Base-by-base conservation (phyloP, 2,797 vertebrate genomes). In the Tokudaia muenninki region DNA sequence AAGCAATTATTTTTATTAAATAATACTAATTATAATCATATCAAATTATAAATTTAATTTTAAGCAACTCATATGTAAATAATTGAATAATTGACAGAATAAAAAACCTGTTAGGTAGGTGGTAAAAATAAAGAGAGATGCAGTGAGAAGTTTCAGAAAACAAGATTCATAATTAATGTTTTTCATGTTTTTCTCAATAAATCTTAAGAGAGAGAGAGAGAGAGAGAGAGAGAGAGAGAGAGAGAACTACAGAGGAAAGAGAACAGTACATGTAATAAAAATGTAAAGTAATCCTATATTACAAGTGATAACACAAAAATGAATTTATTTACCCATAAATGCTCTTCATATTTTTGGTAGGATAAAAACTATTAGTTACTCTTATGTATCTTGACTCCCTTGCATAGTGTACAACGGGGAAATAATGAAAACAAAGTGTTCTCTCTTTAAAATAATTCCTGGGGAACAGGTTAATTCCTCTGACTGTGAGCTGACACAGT, bases 1-100 rank as follows among this genome's bases (percentile, higher is more conserved):
- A 31, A 91, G 1, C 6, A 63, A 70, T 7, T 57, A 70, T 50
- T 1, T 24, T 21, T 82, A 79, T 4, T 50, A 82, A 82, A 77
- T 47, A 93, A 72, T 52, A 95, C 12, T 78, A 88, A 75, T 72
- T 91, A 77, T 41, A 83, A 47, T 80, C 80, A 90, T 57, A 61
- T 3, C 1, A 0, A 3, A 44, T 89, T 81, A 74, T 34, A 67
- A 91, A 90, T 74, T 1, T 47, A 91, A n/a, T 52, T 59, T 87
- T 81, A 31, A 93, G 7, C 12, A 92, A 21, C 17, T 31, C 11
- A 2, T 50, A 47, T 59, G 2, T 52, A 74, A 89, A 74, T 44
- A 79, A 77, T 81, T 70, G 63, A 70, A 72, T 37, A 6, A 52
- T 24, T 63, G 44, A 80, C 10, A 26, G 3, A 61, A 52, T 41